phyloP scores from a whole-genome alignment of 2,113 vertebrate genomes.

The Odontophorus gujanensis region DNA sequence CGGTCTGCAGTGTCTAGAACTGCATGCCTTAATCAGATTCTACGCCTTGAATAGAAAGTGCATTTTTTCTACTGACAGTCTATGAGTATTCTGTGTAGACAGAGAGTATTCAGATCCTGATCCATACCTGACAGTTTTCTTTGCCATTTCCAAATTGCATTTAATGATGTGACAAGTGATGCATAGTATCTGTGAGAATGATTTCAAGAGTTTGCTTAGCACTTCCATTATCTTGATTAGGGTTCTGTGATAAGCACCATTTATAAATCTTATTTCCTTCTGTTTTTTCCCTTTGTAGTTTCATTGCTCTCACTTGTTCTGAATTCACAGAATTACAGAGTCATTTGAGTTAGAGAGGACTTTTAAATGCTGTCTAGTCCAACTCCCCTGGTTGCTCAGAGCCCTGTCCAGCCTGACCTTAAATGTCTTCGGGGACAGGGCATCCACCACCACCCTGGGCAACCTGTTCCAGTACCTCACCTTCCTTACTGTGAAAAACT shows the following conservation, averaged over 20 bases:
- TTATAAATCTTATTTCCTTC: constrained; percentile 1
- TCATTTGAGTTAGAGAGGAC: too few species aligned
- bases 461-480: too few species aligned
- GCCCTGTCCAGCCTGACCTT: too few species aligned
- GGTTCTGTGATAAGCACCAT: constrained; percentile 13
- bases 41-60: neutral
- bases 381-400: too few species aligned
- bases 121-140: constrained; percentile 12
- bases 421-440: too few species aligned
- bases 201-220: constrained; percentile 45
- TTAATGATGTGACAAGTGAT: constrained; percentile 40
- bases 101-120: neutral
- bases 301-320: neutral
- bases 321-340: neutral
- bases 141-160: constrained; percentile 26
- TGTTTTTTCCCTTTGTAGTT: constrained; percentile 28
- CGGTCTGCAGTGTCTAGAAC: neutral
- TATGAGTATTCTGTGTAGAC: neutral
- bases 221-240: constrained; percentile 55
- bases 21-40: neutral
- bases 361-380: too few species aligned
- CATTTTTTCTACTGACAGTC: neutral
- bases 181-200: constrained; percentile 8
- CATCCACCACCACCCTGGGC: too few species aligned
- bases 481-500: too few species aligned